Percentiles rank a stretch among this genome's conserved stretches.
Conservation (phyloP, 2,888 invertebrate species). For the Spodoptera exigua region DNA sequence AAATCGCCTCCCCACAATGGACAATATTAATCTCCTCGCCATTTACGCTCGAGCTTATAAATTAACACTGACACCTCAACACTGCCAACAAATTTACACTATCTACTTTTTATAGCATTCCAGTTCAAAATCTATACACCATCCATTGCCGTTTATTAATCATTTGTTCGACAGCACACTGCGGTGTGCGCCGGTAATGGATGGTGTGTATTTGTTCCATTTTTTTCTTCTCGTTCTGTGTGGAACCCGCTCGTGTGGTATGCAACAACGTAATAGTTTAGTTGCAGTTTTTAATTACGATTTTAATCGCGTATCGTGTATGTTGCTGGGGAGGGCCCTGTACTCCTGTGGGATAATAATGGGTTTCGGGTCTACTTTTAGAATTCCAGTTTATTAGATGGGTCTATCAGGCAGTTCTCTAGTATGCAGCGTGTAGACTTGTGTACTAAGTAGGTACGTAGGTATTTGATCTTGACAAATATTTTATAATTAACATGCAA, state of each 20-base stretch:
- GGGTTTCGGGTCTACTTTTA: conserved; percentile 35
- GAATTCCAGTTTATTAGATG: conserved; percentile 28
- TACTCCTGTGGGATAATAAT: conserved; percentile 22
- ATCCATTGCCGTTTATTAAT: conserved; percentile 31
- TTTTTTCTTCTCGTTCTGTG: conserved; percentile 36
- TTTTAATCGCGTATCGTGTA: conserved; percentile 55
- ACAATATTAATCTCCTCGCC: conserved; percentile 53
- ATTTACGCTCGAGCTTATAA: conserved; percentile 52
- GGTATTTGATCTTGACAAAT: too few species aligned
- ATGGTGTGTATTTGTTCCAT: conserved; percentile 18
- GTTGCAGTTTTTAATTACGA: conserved; percentile 55
- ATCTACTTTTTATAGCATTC: conserved; percentile 51
- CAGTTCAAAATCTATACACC: conserved; percentile 29
- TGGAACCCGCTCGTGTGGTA: conserved; percentile 34
- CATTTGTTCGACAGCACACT: conserved; percentile 1
- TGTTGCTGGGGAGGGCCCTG: conserved; percentile 10
- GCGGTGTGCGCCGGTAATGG: conserved; percentile 23
- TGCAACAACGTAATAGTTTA: conserved; percentile 46
- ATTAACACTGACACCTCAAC: conserved; percentile 48
- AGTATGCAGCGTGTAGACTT: not conserved
- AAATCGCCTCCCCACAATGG: conserved; percentile 52
- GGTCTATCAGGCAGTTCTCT: conserved; percentile 12
- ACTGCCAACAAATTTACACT: conserved; percentile 46
- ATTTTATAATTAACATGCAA: too few species aligned
- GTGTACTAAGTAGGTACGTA: too few species aligned